Base-by-base conservation (phyloP, 2,113 vertebrate genomes). In the Xenus cinereus region DNA sequence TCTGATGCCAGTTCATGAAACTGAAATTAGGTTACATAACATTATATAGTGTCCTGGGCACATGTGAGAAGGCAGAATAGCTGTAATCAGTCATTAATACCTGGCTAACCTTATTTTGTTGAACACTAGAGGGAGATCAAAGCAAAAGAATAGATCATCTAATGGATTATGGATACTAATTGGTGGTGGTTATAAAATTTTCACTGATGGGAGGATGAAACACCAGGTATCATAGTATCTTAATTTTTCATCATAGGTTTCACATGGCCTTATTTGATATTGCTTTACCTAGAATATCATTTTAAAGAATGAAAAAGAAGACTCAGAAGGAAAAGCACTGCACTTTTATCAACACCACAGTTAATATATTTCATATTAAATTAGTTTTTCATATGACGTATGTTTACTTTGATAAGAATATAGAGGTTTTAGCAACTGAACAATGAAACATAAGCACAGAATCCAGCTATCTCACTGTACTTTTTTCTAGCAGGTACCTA, bases 81-180 rank as follows among this genome's bases (percentile, higher is more conserved):
- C 23, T 39, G 18, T 37, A 33, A 74, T 39, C 14, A 41, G 71
- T 48, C 50, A 48, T 32, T 84, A 74, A 53, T 59, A 78, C 2
- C 19, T 48, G 12, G 5, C 28, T 75, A 51, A 39, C 18, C 11
- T 30, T 56, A 21, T 68, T 78, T 81, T 71, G 26, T 37, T 82
- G 89, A 94, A 96, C 96, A 57, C 96, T 97, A 97, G 96, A 91
- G 96, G 96, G 96, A 93, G 95, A 96, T 96, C 69, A 93, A 95
- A 96, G 91, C 94, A 95, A 97, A 96, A 94, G 74, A 96, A 97
- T 95, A 71, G 80, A 72, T 78, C 6, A 66, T 12, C 18, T 50
- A 62, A 80, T 41, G 54, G 33, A 3, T 20, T 12, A n/a, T 14
- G 28, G 19, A 13, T 39, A 33, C 4, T 87, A 78, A 87, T 64